Conservation (phyloP, 2,113 vertebrate species). For the Campylomormyrus tamandua region DNA sequence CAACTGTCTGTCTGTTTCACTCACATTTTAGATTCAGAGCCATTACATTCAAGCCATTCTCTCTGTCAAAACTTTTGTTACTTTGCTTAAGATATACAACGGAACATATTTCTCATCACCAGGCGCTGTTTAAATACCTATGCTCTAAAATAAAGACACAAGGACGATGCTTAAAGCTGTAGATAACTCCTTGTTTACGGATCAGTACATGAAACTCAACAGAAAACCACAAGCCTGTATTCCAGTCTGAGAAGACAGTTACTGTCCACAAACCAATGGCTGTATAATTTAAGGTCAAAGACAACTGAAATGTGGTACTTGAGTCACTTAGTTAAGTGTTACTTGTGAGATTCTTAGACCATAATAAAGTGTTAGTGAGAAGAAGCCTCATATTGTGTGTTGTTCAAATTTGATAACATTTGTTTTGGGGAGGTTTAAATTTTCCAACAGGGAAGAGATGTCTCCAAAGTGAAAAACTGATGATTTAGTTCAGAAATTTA, state of each 20-base stretch:
- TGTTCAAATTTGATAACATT: conserved; percentile 43
- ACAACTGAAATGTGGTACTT: conserved; percentile 42
- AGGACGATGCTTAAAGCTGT: not conserved
- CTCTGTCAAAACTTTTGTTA: not conserved
- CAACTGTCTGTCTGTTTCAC: not conserved
- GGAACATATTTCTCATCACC: not conserved
- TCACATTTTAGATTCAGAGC: not conserved
- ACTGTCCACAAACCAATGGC: conserved; percentile 24
- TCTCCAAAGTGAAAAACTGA: not conserved
- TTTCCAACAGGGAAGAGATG: conserved; percentile 28
- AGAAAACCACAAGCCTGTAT: conserved; percentile 25
- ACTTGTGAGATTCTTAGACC: conserved; percentile 39
- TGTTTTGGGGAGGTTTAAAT: conserved; percentile 36
- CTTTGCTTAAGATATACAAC: not conserved
- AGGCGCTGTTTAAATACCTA: not conserved
- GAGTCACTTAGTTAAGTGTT: conserved; percentile 25
- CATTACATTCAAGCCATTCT: not conserved
- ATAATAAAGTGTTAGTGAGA: conserved; percentile 38
- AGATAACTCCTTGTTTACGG: conserved; percentile 18
- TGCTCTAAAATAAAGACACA: not conserved
- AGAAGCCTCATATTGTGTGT: conserved; percentile 30
- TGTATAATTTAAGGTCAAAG: conserved; percentile 49
- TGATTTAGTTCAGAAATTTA: not conserved
- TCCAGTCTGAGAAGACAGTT: conserved; percentile 21
- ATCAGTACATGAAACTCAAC: conserved; percentile 15